These are phyloP conservation scores for Camponotus pennsylvanicus DNA, from an alignment of 1,140 invertebrate genomes.

Conservation along the genomic window DNA sequence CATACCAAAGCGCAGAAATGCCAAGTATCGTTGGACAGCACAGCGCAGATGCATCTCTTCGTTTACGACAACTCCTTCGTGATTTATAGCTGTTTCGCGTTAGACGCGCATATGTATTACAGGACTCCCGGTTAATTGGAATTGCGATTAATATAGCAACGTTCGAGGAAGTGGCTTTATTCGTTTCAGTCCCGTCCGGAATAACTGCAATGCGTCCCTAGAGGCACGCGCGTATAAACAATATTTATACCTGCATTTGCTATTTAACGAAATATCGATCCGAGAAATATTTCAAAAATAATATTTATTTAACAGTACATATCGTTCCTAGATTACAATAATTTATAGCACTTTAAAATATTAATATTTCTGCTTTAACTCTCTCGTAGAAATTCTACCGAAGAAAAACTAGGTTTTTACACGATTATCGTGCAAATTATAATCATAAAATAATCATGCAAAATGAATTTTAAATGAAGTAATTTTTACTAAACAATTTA, in stretches of 20 bases:
- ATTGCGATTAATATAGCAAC: slow-evolving; percentile 71
- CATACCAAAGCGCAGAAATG: not conserved
- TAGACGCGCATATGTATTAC: slow-evolving; percentile 66
- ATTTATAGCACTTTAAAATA: not conserved
- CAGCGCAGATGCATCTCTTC: slow-evolving; percentile 17
- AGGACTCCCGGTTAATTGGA: slow-evolving; percentile 70
- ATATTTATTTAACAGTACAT: not conserved
- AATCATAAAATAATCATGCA: no score
- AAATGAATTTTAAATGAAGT: no score
- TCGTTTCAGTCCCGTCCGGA: slow-evolving; percentile 50
- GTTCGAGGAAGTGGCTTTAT: slow-evolving; percentile 12
- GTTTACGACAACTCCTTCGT: slow-evolving; percentile 21
- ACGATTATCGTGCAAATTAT: not conserved
- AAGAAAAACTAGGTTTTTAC: no score
- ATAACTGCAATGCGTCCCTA: slow-evolving; percentile 26
- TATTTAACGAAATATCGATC: not conserved
- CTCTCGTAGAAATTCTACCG: not conserved
- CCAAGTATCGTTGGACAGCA: slow-evolving; percentile 11
- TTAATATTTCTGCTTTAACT: not conserved
- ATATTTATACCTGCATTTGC: not conserved
- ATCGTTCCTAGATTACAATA: not conserved
- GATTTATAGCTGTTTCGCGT: slow-evolving; percentile 67
- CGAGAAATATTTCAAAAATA: not conserved
- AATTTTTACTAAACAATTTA: not conserved
- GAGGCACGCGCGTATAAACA: not conserved